Evolutionary conservation across 2,113 vertebrate species (phyloP).

Genomic region (Polyodon spathula): DNA sequence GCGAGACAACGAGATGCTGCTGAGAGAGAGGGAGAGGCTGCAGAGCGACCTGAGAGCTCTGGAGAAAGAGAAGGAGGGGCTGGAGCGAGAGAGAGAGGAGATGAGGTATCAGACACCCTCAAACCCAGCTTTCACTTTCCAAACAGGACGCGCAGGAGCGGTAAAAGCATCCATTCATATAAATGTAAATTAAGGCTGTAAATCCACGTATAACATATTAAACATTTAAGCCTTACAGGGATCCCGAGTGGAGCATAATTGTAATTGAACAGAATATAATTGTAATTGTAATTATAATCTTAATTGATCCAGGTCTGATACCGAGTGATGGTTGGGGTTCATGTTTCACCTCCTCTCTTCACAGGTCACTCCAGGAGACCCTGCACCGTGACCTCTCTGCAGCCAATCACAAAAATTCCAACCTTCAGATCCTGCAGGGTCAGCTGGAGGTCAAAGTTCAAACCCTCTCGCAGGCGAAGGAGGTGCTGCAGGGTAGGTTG

Average conservation of each 20-base stretch:
- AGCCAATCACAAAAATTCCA: constrained; percentile 52
- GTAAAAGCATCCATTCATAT: too few species aligned
- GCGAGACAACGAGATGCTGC: constrained; percentile 51
- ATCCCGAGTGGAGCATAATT: too few species aligned
- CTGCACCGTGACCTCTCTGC: constrained; percentile 62
- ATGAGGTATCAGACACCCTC: too few species aligned
- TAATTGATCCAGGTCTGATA: too few species aligned
- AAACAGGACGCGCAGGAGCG: neutral
- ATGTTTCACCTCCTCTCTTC: neutral
- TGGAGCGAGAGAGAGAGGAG: constrained; percentile 53
- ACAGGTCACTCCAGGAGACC: constrained; percentile 51
- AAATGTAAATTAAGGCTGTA: too few species aligned
- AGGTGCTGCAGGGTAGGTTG: constrained; percentile 61
- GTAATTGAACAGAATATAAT: too few species aligned
- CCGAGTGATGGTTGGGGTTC: too few species aligned
- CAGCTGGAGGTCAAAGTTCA: constrained; percentile 62
- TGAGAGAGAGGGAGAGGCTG: constrained; percentile 46
- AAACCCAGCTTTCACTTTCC: too few species aligned
- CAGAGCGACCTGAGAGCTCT: constrained; percentile 42
- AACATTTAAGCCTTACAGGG: too few species aligned
- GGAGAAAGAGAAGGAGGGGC: constrained; percentile 41
- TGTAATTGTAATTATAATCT: too few species aligned
- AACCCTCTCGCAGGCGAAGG: constrained; percentile 59
- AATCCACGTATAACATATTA: too few species aligned
- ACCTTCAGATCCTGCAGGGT: constrained; percentile 48